Base-by-base conservation (phyloP, 2,113 vertebrate species). In the Periophthalmus modestus region DNA sequence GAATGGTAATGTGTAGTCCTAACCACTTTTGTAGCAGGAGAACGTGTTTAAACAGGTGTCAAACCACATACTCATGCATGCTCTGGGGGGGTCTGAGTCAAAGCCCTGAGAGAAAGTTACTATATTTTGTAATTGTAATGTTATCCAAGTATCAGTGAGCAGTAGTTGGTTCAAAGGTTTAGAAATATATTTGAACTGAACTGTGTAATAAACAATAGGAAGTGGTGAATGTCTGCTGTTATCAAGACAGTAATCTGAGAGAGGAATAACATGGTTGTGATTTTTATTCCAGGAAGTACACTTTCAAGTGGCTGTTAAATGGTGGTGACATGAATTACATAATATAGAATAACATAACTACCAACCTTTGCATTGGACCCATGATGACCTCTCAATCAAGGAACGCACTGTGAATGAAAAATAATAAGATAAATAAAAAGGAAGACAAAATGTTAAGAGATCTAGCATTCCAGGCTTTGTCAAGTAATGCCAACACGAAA, bases 301-400 rank as follows among this genome's bases (percentile, higher is more conserved):
- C 7, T 43, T 10, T 43, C 9, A 10, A 43, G 2, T 43, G 39
- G 36, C 36, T 39, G 36, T 39, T 5, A 2, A 39, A 39, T 5
- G 28, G 28, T 3, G 28, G 28, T 2, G 28, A 28, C 28, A 28
- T 28, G 28, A 39, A 39, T 39, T 39, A 39, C 36, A 39, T 39
- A 39, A 39, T 39, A 39, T 39, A 39, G 36, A 39, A 39, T 39
- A 39, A 39, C 7, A 39, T 39, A 39, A 39, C 52, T 19, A 84
- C 83, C 13, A 3, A 87, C 88, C 85, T 89, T 76, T 72, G 61
- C 5, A 74, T 14, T 18, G 67, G 59, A n/a, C 47, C 66, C 88
- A 89, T 87, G 50, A 18, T 39, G 71, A 13, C 39, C 34, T 71
- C 15, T 19, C 11, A 48, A 33, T 75, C 15, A 7, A 13, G 36